Evolutionary conservation across 2,797 vertebrate genomes (phyloP), one percentile per base, ranked within the genome.

Genomic region (Coregonus suidteri): DNA sequence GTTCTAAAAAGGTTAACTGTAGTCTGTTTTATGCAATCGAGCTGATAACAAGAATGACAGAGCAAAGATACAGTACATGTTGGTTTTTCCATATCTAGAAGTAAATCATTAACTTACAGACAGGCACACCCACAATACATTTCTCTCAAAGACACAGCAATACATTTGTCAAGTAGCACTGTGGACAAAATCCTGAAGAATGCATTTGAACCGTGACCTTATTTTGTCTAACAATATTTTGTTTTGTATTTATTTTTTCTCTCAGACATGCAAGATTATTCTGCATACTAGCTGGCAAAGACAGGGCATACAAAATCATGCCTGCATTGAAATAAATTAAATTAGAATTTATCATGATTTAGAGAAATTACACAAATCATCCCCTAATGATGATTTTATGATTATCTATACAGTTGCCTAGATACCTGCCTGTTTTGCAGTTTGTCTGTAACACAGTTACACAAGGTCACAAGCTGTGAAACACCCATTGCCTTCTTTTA

Each of bases 1-100:
- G 34, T 70, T 41, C 1, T 70, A 18, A 25, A 47, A 70, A 11
- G 3, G 68, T 37, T 25, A n/a, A 70, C 68, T 47, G 67, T 70
- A 20, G 34, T 2, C 54, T 15, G 31, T 41, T 4, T 87, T 88
- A 56, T 13, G 74, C 52, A 90, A 89, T 71, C 6, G 6, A 37
- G 74, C 76, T 79, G 90, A 90, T 89, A 88, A 88, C 77, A 52
- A 11, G 1, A 54, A 47, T 75, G 30, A 25, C 3, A 16, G 37
- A 54, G 74, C 20, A 75, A 75, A 79, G 85, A 68, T 75, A 85
- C 71, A 9, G 41, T 47, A 47, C 41, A 3, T 52, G 14, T 9
- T 73, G 70, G 18, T 25, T 34, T 64, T 73, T 66, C 76, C 74
- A 59, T 79, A 86, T 53, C 83, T 88, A 85, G 69, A 35, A 72